phyloP scores from a whole-genome alignment of 2,113 vertebrate species.

The Clarias magur region DNA sequence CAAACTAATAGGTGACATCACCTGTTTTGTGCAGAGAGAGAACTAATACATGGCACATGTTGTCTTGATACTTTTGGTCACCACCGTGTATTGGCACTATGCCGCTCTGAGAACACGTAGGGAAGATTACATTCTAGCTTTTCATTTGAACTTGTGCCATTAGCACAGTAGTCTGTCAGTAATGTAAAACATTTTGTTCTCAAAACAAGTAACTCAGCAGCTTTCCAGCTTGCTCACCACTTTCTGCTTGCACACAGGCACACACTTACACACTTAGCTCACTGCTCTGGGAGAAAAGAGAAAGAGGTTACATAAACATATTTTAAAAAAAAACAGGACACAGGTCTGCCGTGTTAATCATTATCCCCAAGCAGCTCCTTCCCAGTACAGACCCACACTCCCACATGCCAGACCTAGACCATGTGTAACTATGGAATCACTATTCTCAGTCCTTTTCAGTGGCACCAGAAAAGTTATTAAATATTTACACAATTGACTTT shows the following conservation, averaged over 20 bases:
- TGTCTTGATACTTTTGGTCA: too few relatives aligned
- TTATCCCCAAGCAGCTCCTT: neutral
- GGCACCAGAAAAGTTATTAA: neutral
- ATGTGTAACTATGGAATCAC: neutral
- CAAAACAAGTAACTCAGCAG: neutral
- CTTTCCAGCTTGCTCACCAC: neutral
- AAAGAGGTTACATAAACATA: neutral
- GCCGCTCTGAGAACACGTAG: neutral
- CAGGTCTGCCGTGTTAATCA: constrained; percentile 3
- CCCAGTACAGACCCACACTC: too few relatives aligned
- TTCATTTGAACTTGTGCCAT: neutral
- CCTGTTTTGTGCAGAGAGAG: too few relatives aligned
- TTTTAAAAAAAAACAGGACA: neutral
- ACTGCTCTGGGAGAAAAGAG: neutral
- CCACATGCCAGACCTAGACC: neutral
- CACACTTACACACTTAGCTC: neutral
- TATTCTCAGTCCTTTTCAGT: neutral
- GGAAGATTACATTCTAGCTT: neutral
- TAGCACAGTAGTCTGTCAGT: neutral
- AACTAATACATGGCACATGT: too few relatives aligned
- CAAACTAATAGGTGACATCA: too few relatives aligned
- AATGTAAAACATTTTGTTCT: neutral
- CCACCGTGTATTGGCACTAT: neutral
- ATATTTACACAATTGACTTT: neutral
- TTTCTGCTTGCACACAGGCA: neutral